Evolutionary conservation across 2,113 vertebrate genomes (phyloP).

Genomic region (Salvelinus namaycush): DNA sequence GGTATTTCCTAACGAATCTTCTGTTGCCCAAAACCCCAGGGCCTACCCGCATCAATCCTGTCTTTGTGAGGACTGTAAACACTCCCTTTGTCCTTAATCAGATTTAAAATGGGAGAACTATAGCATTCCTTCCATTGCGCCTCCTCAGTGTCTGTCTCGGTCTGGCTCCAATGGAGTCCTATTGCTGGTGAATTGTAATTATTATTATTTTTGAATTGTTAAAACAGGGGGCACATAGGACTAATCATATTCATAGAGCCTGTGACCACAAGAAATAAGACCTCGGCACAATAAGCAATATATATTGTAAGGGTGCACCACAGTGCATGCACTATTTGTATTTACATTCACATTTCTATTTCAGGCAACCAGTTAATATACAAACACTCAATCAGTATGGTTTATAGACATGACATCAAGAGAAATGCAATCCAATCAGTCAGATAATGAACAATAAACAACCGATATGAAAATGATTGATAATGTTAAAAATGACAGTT

Average conservation of each 20-base stretch:
- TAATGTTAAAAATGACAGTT: neutral
- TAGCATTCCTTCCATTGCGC: slow-evolving; percentile 27
- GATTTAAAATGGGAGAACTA: slow-evolving; percentile 39
- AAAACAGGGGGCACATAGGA: neutral
- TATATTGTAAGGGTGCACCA: neutral
- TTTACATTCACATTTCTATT: neutral
- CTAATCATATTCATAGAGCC: neutral
- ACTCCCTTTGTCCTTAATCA: slow-evolving; percentile 39
- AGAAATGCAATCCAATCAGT: slow-evolving; percentile 13
- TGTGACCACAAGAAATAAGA: neutral
- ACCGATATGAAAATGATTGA: neutral
- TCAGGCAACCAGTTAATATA: neutral
- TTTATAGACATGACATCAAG: neutral
- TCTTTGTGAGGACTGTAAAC: slow-evolving; percentile 51
- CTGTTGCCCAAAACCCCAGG: slow-evolving; percentile 49
- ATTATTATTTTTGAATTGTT: neutral
- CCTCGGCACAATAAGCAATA: neutral
- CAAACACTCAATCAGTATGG: neutral
- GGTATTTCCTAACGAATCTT: slow-evolving; percentile 21
- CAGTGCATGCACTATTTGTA: neutral
- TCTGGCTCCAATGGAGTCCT: neutral
- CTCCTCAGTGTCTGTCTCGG: slow-evolving; percentile 18
- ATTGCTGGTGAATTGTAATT: neutral
- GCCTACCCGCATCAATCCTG: slow-evolving; percentile 19
- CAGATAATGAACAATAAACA: neutral